Evolutionary conservation across 2,888 invertebrate species (phyloP).

Genomic region (Ectobius pallidus): DNA sequence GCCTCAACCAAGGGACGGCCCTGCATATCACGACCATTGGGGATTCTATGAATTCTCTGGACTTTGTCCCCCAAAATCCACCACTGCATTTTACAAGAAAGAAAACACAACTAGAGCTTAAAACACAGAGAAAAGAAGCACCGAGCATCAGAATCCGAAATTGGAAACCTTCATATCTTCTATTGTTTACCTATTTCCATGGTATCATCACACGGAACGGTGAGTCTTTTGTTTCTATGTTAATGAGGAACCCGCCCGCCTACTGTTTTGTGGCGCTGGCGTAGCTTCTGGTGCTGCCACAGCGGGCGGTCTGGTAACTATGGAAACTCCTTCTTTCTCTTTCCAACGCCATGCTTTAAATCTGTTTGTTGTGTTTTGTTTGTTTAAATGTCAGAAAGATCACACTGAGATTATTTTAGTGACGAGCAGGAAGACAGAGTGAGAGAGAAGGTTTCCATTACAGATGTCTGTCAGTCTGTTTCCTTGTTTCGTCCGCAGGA

Average conservation of each 20-base stretch:
- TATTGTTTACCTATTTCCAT: conserved; percentile 17
- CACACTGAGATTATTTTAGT: conserved; percentile 15
- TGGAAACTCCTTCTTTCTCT: background rate
- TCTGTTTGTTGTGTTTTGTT: conserved; percentile 17
- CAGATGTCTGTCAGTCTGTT: background rate
- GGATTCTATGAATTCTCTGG: too few relatives aligned
- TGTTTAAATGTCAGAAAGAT: conserved; percentile 22
- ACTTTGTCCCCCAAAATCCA: too few relatives aligned
- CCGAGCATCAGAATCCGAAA: background rate
- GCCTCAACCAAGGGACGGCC: too few relatives aligned
- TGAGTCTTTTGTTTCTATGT: conserved; percentile 14
- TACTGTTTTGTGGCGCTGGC: conserved; percentile 5
- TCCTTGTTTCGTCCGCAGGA: background rate
- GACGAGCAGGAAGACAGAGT: too few relatives aligned
- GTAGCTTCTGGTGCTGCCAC: conserved; percentile 8
- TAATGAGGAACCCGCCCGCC: conserved; percentile 13
- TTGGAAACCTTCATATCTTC: conserved; percentile 16
- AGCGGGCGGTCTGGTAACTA: conserved; percentile 8
- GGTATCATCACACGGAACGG: conserved; percentile 12
- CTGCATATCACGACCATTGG: too few relatives aligned
- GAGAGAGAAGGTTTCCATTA: conserved; percentile 10
- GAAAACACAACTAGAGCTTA: background rate
- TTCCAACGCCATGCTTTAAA: background rate
- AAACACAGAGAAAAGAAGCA: background rate
- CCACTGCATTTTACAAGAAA: background rate